Evolutionary conservation across 64 coral and sea anemone species (phyloP).

Genomic region (Platygyra sinensis): DNA sequence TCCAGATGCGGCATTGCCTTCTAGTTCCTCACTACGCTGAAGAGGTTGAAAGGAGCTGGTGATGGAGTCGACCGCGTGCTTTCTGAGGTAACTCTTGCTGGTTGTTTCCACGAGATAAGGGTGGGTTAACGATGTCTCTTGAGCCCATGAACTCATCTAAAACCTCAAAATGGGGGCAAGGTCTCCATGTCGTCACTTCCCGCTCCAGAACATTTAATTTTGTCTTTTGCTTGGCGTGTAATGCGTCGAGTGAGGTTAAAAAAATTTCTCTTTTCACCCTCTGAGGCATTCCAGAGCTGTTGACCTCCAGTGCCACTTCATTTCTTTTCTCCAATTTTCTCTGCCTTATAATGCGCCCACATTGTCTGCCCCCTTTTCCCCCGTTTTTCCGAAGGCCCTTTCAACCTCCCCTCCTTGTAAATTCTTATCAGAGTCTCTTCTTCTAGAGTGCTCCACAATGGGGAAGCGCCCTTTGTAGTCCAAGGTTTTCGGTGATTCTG

Average conservation of each 20-base stretch:
- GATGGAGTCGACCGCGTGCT: too few relatives aligned
- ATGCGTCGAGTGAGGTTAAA: neutral
- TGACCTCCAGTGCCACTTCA: neutral
- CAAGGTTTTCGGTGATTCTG: too few relatives aligned
- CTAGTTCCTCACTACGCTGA: too few relatives aligned
- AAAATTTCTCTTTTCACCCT: neutral
- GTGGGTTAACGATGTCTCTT: too few relatives aligned
- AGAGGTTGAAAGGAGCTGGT: too few relatives aligned
- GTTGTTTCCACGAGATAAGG: too few relatives aligned
- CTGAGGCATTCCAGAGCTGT: neutral
- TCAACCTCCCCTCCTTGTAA: slow-evolving; percentile 4
- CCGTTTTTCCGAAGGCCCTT: neutral
- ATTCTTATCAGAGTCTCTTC: slow-evolving; percentile 1
- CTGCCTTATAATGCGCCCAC: neutral
- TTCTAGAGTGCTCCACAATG: slow-evolving; percentile 4
- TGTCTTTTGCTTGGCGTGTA: neutral
- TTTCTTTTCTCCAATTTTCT: neutral
- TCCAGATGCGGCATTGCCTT: too few relatives aligned
- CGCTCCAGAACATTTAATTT: too few relatives aligned
- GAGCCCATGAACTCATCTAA: too few relatives aligned
- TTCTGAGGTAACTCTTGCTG: too few relatives aligned
- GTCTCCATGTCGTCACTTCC: too few relatives aligned
- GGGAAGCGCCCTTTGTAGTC: neutral
- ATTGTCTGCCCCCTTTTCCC: neutral
- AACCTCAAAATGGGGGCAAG: too few relatives aligned